Conservation (phyloP, 2,888 invertebrate genomes). For the Drosophila mercatorum region DNA sequence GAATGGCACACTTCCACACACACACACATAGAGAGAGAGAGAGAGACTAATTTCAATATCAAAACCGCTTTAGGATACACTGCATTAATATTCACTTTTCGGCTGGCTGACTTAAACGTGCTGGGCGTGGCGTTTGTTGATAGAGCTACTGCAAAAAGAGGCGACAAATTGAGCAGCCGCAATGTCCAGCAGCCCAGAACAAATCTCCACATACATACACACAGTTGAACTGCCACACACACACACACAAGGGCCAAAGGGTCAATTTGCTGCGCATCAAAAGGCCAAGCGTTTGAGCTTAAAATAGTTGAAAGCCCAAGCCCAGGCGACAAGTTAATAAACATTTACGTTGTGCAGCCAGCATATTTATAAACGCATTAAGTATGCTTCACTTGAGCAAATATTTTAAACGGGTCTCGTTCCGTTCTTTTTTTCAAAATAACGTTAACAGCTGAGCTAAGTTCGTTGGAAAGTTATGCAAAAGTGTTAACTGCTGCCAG, state of each 20-base stretch:
- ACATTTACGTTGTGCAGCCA: conserved; percentile 14
- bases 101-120: conserved; percentile 27
- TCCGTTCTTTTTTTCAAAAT: background rate
- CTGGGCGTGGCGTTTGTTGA: conserved; percentile 58
- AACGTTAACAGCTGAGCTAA: background rate
- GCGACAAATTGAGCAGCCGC: conserved; percentile 55
- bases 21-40: conserved; percentile 7
- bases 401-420: conserved; percentile 33
- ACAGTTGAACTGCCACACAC: conserved; percentile 4
- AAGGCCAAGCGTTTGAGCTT: conserved; percentile 35
- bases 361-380: conserved; percentile 71
- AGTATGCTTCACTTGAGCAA: conserved; percentile 53
- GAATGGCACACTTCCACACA: background rate
- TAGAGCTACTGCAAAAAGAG: conserved; percentile 34
- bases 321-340: conserved; percentile 52
- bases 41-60: conserved; percentile 72
- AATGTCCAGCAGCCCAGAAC: conserved; percentile 53
- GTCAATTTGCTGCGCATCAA: conserved; percentile 66
- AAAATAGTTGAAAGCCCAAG: conserved; percentile 35
- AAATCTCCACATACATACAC: conserved; percentile 53
- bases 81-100: conserved; percentile 69
- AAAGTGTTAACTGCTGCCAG: conserved; percentile 10
- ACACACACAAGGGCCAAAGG: conserved; percentile 53
- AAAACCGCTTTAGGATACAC: conserved; percentile 49
- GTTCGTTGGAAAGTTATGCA: background rate